Conservation (phyloP, 2,113 vertebrate genomes). For the Centropus unirufus region DNA sequence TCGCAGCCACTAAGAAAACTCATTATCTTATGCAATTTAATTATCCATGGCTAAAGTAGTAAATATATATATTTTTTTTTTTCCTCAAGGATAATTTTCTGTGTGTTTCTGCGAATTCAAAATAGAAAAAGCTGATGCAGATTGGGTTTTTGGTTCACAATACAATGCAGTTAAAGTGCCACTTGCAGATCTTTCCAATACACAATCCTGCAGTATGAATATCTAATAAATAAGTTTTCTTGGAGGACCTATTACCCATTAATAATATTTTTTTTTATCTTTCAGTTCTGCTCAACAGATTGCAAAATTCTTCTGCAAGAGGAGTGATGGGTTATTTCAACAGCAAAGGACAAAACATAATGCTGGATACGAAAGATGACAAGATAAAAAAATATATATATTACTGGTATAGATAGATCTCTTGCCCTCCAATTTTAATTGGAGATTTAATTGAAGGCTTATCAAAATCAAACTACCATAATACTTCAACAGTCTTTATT, state of each 20-base stretch:
- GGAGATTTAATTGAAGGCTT: background rate
- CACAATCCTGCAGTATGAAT: background rate
- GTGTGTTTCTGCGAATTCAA: constrained; percentile 36
- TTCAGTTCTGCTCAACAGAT: background rate
- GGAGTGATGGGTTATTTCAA: background rate
- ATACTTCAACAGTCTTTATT: background rate
- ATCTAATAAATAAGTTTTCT: constrained; percentile 25
- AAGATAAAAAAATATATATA: background rate
- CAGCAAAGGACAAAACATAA: background rate
- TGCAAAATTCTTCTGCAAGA: constrained; percentile 1
- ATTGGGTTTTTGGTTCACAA: background rate
- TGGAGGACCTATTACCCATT: background rate
- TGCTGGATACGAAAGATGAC: background rate
- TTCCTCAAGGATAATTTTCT: constrained; percentile 53
- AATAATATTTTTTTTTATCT: background rate
- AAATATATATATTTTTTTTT: constrained; percentile 57
- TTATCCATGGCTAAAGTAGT: constrained; percentile 19
- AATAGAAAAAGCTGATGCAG: constrained; percentile 13
- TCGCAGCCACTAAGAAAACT: constrained; percentile 36
- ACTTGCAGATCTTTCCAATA: constrained; percentile 19
- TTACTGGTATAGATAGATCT: background rate
- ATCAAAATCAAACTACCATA: background rate
- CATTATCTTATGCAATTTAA: constrained; percentile 45
- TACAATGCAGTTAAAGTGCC: background rate
- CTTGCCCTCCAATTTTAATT: background rate